phyloP scores from a whole-genome alignment of 2,797 vertebrate species.

The Eidolon dupreanum region DNA sequence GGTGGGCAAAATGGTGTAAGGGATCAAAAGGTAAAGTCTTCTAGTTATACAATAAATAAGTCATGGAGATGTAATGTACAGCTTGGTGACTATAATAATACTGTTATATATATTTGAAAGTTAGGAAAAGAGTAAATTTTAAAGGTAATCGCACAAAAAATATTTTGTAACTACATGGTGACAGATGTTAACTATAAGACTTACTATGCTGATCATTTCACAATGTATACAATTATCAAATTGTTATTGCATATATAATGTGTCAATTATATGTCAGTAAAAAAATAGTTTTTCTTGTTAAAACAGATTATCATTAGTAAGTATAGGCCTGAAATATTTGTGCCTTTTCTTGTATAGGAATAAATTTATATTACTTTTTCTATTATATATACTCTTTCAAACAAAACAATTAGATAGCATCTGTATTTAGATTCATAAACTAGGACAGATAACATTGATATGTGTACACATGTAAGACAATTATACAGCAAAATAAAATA shows the following conservation, averaged over 20 bases:
- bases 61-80: not conserved
- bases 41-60: not conserved
- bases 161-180: not conserved
- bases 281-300: not conserved
- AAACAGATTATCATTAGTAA: not conserved
- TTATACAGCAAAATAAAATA: constrained; percentile 34
- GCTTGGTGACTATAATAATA: not conserved
- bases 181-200: not conserved
- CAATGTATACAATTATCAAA: not conserved
- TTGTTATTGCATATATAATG: not conserved
- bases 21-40: not conserved
- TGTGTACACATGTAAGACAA: not conserved
- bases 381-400: not conserved
- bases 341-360: not conserved
- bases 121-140: not conserved
- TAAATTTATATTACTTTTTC: constrained; percentile 18
- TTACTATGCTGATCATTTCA: not conserved
- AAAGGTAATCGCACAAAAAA: not conserved
- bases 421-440: constrained; percentile 16
- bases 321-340: constrained; percentile 10
- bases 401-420: not conserved
- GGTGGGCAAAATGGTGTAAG: not conserved
- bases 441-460: not conserved
- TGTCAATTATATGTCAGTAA: not conserved
- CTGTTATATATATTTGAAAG: not conserved